A percentile compares a stretch with the other conserved stretches of the same genome.
phyloP scores from a whole-genome alignment of 2,113 vertebrate genomes.

The Grus americana region DNA sequence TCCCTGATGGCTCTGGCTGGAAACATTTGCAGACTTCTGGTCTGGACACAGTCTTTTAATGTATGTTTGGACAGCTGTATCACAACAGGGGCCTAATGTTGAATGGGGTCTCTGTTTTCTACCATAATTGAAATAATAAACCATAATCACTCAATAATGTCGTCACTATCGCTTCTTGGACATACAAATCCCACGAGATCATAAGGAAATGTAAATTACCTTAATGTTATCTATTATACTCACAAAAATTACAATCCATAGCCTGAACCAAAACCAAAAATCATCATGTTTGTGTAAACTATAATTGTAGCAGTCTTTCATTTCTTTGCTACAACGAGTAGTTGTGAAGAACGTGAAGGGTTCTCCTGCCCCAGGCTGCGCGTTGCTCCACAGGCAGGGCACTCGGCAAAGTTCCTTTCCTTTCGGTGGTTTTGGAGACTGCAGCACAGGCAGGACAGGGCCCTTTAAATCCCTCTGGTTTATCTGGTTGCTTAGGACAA shows the following conservation, averaged over 20 bases:
- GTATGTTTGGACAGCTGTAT: not conserved
- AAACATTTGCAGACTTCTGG: not conserved
- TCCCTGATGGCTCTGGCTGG: not conserved
- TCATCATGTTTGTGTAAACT: not conserved
- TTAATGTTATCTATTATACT: not conserved
- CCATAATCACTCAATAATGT: not conserved
- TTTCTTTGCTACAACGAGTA: not conserved
- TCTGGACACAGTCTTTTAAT: not conserved
- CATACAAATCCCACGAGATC: not conserved
- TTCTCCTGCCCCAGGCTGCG: not conserved
- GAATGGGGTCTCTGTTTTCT: conserved; percentile 7
- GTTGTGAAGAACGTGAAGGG: not conserved
- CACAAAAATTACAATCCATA: not conserved
- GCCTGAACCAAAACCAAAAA: not conserved
- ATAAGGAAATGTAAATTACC: not conserved
- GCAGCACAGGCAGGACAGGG: not conserved
- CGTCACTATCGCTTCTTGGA: not conserved
- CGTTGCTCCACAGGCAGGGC: not conserved
- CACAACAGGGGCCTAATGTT: not conserved
- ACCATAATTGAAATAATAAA: not conserved
- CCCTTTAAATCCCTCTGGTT: conserved; percentile 17
- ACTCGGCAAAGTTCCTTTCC: not conserved
- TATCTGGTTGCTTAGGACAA: conserved; percentile 38
- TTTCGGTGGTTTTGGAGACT: not conserved
- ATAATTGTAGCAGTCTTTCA: not conserved